These are phyloP conservation scores for Eidolon dupreanum DNA, from an alignment of 2,797 vertebrate genomes.

Conservation along the genomic window DNA sequence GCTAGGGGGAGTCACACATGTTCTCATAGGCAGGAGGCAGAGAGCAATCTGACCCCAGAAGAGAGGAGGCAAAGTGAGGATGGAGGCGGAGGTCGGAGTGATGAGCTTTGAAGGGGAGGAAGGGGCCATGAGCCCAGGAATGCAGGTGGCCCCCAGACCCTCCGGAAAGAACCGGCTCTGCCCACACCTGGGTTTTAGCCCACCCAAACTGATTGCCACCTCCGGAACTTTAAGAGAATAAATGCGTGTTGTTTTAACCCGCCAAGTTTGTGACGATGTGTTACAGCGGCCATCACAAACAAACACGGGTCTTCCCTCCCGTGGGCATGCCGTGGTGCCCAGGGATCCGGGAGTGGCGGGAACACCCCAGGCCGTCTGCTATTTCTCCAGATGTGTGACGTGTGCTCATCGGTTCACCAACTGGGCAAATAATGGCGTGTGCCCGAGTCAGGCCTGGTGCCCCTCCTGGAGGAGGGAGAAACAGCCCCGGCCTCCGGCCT, in stretches of 20 bases:
- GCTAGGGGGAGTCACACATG: accelerated
- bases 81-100: accelerated
- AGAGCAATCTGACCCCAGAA: neutral
- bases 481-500: no score
- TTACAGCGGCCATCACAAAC: accelerated
- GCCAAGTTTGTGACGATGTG: accelerated
- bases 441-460: accelerated
- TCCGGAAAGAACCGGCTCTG: neutral
- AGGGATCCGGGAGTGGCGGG: accelerated
- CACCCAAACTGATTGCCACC: neutral
- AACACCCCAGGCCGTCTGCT: accelerated
- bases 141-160: accelerated
- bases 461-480: accelerated
- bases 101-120: neutral
- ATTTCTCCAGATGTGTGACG: neutral
- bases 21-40: neutral
- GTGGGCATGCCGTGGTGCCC: accelerated
- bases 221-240: accelerated
- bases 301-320: accelerated
- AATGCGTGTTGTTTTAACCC: neutral
- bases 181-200: neutral
- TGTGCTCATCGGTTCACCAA: accelerated
- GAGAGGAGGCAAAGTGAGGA: accelerated
- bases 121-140: neutral
- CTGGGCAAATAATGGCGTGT: accelerated